Base-by-base conservation (phyloP, 2,113 vertebrate genomes). In the Hiodon alosoides region DNA sequence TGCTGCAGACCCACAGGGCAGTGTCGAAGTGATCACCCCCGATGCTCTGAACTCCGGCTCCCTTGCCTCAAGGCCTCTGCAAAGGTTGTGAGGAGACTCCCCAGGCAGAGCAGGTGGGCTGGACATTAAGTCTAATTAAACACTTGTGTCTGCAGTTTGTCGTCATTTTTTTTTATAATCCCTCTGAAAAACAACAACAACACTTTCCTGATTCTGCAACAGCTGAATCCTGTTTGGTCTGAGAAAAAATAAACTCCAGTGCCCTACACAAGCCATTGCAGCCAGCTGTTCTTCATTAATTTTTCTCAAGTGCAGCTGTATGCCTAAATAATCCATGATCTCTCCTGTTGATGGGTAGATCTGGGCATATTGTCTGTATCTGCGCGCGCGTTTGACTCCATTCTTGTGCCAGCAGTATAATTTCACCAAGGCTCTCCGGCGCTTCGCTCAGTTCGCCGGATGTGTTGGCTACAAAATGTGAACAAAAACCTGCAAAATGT, bases 211-310 rank as follows among this genome's bases (percentile, higher is more conserved):
- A 84, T 84, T 82, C 71, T 76, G 85, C 79, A 76, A 66, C 73
- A 71, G 54, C 80, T n/a, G n/a, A 54, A 69, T 72, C 2, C 1
- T 81, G 81, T 85, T 87, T 84, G 80, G 79, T 74, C 80, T 76
- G 64, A 77, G 72, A 55, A 76, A 78, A 78, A 76, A 75, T 77
- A 77, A 77, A 86, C 69, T 64, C 66, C 74, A 77, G 76, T 77
- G 69, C 74, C 66, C 77, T 77, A 73, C 69, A 74, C 62, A 76
- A 78, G 46, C 78, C 73, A 64, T 77, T 80, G 60, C 79, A 83
- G 84, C 84, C 90, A 91, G 87, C 89, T 92, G 90, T 91, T 91
- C 86, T 78, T 90, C 86, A 87, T 89, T 83, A 87, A 89, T 88
- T 83, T 81, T 84, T 89, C 85, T 89, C 86, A 60, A 76, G 85